Conservation (phyloP, 2,888 invertebrate species). For the Tetheella fluctuosa region DNA sequence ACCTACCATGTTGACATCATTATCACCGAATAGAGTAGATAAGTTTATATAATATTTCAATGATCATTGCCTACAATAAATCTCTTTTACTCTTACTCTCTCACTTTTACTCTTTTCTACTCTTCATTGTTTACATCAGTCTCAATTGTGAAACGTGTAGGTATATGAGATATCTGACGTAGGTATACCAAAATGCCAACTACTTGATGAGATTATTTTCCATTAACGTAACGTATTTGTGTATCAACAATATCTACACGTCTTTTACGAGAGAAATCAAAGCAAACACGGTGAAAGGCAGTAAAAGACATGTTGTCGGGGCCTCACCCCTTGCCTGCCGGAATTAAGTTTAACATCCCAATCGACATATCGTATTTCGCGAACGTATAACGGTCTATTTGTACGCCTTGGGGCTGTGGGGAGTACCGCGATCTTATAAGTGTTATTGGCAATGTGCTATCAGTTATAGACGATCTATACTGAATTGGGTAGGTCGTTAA, state of each 20-base stretch:
- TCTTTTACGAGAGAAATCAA: slow-evolving; percentile 60
- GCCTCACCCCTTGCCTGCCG: slow-evolving; percentile 63
- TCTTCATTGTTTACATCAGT: too few relatives aligned
- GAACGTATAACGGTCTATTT: slow-evolving; percentile 70
- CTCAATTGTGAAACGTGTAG: too few relatives aligned
- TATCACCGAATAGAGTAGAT: too few relatives aligned
- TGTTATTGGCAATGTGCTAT: slow-evolving; percentile 56
- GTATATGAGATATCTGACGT: neutral
- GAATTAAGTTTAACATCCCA: slow-evolving; percentile 82
- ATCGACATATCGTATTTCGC: slow-evolving; percentile 76
- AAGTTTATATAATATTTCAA: too few relatives aligned
- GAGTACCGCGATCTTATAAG: slow-evolving; percentile 46
- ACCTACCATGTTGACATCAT: too few relatives aligned
- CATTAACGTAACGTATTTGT: slow-evolving; percentile 24
- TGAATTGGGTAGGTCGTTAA: neutral
- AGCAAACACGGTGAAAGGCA: slow-evolving; percentile 66
- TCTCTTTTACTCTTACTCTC: too few relatives aligned
- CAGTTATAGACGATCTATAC: slow-evolving; percentile 12
- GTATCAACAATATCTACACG: slow-evolving; percentile 25
- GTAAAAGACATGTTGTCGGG: slow-evolving; percentile 68
- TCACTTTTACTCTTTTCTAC: too few relatives aligned
- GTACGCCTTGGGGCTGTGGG: slow-evolving; percentile 53
- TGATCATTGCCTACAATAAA: too few relatives aligned
- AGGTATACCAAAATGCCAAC: neutral
- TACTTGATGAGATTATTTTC: neutral